Conservation (phyloP, 2,888 invertebrate species). For the Ophioninae sp. region DNA sequence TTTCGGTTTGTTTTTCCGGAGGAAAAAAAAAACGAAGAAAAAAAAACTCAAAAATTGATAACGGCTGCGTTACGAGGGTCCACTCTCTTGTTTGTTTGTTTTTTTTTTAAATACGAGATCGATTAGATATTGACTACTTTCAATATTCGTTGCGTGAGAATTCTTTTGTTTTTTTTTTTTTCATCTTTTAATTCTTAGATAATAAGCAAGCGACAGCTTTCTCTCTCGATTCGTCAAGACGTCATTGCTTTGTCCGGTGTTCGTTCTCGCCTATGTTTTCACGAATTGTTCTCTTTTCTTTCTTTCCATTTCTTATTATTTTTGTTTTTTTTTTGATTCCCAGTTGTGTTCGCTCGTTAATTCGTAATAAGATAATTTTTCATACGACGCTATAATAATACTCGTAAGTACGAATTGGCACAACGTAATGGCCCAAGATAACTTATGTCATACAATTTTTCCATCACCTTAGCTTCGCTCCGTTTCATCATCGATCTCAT, state of each 20-base stretch:
- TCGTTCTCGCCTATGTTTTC: not conserved
- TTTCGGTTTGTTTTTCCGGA: constrained; percentile 9
- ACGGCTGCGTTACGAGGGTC: constrained; percentile 45
- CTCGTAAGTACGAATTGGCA: constrained; percentile 65
- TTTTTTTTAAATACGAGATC: constrained; percentile 45
- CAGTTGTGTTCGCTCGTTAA: constrained; percentile 39
- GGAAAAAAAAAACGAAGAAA: constrained; percentile 22
- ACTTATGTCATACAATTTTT: constrained; percentile 50
- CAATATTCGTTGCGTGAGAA: constrained; percentile 76
- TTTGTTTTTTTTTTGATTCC: constrained; percentile 8
- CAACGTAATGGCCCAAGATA: constrained; percentile 64
- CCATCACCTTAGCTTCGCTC: constrained; percentile 16
- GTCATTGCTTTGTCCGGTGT: constrained; percentile 24
- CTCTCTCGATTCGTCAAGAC: constrained; percentile 42
- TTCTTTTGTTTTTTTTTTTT: constrained; percentile 65
- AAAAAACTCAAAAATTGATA: constrained; percentile 48
- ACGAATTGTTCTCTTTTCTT: not conserved
- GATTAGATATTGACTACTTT: constrained; percentile 76
- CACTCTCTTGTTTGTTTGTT: constrained; percentile 9
- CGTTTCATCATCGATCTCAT: constrained; percentile 15
- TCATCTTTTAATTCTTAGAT: constrained; percentile 52
- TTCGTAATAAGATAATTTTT: constrained; percentile 55
- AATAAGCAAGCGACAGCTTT: constrained; percentile 52
- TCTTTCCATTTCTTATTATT: constrained; percentile 30
- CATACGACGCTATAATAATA: constrained; percentile 62